Conservation (phyloP, 2,797 vertebrate species). For the Danio aesculapii region DNA sequence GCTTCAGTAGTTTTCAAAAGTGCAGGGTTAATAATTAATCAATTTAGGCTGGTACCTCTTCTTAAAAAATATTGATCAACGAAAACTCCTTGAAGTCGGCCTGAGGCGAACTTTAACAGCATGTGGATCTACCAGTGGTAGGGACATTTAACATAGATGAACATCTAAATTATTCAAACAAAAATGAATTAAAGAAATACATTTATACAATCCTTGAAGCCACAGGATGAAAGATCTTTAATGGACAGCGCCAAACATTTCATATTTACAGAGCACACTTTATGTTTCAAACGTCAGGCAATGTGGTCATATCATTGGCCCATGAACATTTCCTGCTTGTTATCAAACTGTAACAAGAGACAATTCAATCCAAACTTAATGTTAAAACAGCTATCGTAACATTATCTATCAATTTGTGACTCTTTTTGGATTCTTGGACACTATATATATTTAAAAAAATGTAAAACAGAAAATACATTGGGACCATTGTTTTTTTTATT, state of each 20-base stretch:
- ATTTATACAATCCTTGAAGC: constrained; percentile 59
- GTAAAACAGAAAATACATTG: too few relatives aligned
- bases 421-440: too few relatives aligned
- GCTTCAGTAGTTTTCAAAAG: constrained; percentile 56
- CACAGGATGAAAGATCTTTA: constrained; percentile 18
- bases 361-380: too few relatives aligned
- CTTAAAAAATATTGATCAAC: constrained; percentile 68
- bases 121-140: constrained; percentile 49
- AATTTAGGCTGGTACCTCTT: constrained; percentile 55
- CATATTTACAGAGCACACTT: not conserved
- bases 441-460: too few relatives aligned
- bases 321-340: too few relatives aligned
- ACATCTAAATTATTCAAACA: constrained; percentile 63
- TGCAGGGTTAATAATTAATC: constrained; percentile 60
- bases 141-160: constrained; percentile 64
- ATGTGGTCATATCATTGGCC: too few relatives aligned
- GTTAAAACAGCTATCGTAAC: too few relatives aligned
- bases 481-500: too few relatives aligned
- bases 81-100: constrained; percentile 57
- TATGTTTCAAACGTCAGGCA: constrained; percentile 1
- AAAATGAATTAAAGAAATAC: constrained; percentile 64
- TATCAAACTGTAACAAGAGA: too few relatives aligned
- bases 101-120: constrained; percentile 59
- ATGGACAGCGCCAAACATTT: constrained; percentile 32
- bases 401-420: too few relatives aligned